Conservation (phyloP, 1,140 invertebrate genomes). For the Portunus trituberculatus region DNA sequence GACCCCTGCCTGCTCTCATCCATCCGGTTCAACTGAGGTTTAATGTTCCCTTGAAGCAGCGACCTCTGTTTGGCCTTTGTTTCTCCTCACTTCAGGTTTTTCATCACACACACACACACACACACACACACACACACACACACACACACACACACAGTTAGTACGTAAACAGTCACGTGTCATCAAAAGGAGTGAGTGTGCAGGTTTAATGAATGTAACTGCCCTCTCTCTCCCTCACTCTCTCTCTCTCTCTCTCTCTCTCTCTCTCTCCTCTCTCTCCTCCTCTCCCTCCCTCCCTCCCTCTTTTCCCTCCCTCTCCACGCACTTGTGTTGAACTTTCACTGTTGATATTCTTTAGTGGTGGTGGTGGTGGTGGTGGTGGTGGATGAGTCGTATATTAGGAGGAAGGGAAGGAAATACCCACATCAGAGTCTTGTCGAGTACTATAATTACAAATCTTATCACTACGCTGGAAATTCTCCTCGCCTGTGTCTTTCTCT, state of each 20-base stretch:
- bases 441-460: too few species aligned
- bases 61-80: too few species aligned
- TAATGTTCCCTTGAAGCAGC: too few species aligned
- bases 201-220: background rate
- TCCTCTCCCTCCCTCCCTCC: background rate
- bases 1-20: too few species aligned
- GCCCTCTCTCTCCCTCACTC: background rate
- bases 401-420: too few species aligned
- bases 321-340: too few species aligned
- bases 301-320: background rate
- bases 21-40: too few species aligned
- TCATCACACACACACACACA: constrained; percentile 24
- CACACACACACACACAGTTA: constrained; percentile 31
- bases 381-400: background rate
- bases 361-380: background rate
- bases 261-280: background rate
- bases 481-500: too few species aligned
- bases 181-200: background rate
- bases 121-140: constrained; percentile 55
- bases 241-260: background rate
- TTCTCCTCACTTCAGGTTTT: background rate
- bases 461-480: too few species aligned
- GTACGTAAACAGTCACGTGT: background rate
- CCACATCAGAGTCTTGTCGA: too few species aligned
- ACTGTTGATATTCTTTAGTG: too few species aligned